Evolutionary conservation across 2,888 invertebrate species (phyloP), one percentile per base, ranked within the genome.

Genomic region (Dromius quadrimaculatus): DNA sequence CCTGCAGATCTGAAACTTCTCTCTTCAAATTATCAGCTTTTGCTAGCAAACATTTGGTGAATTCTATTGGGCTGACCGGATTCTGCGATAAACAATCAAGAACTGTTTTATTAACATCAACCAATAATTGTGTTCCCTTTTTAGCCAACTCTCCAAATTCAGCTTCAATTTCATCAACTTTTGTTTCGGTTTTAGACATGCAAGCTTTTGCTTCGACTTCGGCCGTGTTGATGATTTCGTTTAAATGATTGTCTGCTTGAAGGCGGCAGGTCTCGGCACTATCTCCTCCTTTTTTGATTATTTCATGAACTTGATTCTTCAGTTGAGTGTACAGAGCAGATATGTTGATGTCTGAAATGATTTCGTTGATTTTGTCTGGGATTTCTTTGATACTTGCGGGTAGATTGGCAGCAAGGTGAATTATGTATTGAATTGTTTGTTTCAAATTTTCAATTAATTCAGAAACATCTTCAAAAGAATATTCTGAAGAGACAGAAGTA

Each of bases 301-400:
- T 22, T 6, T 68, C 32, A 17, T 54, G 32, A 11, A 68, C 47
- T 41, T 68, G 59, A n/a, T 28, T 6, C 32, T 59, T 68, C 28
- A 59, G 20, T 59, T 68, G 68, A 3, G 38, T 11, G 22, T 41
- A 32, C 1, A 68, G 2, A 8, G 15, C 13, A 9, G 38, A 19
- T 13, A 68, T 59, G 20, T 57, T 57, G 34, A 64, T 20, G 22
- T 36, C 17, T 2, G 64, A 47, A 4, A 64, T 32, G 41, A 43
- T 59, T 43, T 59, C 28, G 22, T 41, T 32, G 59, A 68, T 59
- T 9, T 19, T 59, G 15, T 59, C 68, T 19, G 22, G 43, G 11
- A 68, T 41, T 13, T 68, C 43, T 32, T 59, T 22, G 34, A 43
- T 41, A n/a, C 20, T 13, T 13, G 20, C 11, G 6, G 62, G 62